These are phyloP conservation scores for Upupa epops DNA, from an alignment of 2,113 vertebrate species.

Conservation along the genomic window DNA sequence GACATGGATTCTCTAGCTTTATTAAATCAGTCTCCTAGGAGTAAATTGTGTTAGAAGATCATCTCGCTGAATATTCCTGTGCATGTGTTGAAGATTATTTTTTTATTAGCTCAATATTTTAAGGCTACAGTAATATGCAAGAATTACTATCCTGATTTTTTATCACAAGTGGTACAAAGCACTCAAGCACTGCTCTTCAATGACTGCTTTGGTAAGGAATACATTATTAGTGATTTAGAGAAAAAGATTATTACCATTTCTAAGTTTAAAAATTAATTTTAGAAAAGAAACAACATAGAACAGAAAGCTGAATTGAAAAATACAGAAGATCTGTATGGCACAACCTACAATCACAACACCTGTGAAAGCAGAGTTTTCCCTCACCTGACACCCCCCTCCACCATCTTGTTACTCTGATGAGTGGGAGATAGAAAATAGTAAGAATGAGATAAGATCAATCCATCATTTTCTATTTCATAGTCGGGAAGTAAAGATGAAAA, in stretches of 20 bases:
- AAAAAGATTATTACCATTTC: neutral
- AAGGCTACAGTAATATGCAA: neutral
- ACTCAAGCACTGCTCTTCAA: neutral
- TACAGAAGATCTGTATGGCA: neutral
- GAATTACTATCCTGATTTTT: conserved; percentile 12
- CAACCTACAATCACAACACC: neutral
- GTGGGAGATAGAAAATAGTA: neutral
- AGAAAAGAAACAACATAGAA: neutral
- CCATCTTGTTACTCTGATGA: neutral
- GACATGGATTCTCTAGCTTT: conserved; percentile 22
- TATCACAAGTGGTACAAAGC: neutral
- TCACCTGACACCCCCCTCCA: neutral
- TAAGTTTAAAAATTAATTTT: neutral
- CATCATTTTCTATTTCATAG: neutral
- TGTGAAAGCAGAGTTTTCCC: neutral
- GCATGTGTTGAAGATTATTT: neutral
- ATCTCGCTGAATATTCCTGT: conserved; percentile 20
- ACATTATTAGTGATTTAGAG: neutral
- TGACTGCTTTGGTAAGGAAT: neutral
- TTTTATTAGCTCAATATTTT: conserved; percentile 25
- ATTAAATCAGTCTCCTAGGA: conserved; percentile 32
- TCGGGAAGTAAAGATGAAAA: neutral
- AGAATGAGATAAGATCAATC: too few species aligned
- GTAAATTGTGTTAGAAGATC: neutral
- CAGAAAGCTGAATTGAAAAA: neutral